Evolutionary conservation across 2,888 invertebrate genomes (phyloP).

Genomic region (Acronicta alni): DNA sequence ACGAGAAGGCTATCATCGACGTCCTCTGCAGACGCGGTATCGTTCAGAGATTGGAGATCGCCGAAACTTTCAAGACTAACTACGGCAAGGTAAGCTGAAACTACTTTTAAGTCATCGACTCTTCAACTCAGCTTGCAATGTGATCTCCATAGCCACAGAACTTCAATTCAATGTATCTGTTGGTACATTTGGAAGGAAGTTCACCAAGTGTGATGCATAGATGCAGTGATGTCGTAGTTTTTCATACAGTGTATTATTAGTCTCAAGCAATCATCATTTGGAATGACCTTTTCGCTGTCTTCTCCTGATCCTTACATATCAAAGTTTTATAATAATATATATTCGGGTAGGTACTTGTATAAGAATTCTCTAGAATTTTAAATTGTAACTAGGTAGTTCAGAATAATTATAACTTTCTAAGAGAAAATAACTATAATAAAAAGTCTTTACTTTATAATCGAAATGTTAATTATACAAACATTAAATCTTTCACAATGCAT

Average conservation of each 20-base stretch:
- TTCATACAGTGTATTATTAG: conserved; percentile 4
- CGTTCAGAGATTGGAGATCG: conserved; percentile 96
- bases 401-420: not conserved
- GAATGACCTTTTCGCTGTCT: conserved; percentile 13
- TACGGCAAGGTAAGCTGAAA: conserved; percentile 93
- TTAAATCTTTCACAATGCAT: conserved; percentile 12
- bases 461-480: conserved; percentile 3
- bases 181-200: too few species aligned
- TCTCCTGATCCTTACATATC: not conserved
- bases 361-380: too few species aligned
- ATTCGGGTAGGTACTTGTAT: too few species aligned
- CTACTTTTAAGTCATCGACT: not conserved
- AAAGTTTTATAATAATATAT: too few species aligned
- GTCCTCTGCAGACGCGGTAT: conserved; percentile 96
- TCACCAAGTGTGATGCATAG: too few species aligned
- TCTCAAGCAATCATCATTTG: conserved; percentile 20
- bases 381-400: too few species aligned
- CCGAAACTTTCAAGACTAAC: conserved; percentile 96
- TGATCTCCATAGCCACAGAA: too few species aligned
- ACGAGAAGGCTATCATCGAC: conserved; percentile 97
- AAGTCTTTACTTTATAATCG: conserved; percentile 2
- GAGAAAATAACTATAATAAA: conserved; percentile 1
- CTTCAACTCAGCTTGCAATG: too few species aligned
- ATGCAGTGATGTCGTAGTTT: too few species aligned
- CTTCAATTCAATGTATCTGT: too few species aligned